A percentile compares a stretch with the other conserved stretches of the same genome.
Conservation (phyloP, 2,888 invertebrate species). For the Neoitamus cyanurus region DNA sequence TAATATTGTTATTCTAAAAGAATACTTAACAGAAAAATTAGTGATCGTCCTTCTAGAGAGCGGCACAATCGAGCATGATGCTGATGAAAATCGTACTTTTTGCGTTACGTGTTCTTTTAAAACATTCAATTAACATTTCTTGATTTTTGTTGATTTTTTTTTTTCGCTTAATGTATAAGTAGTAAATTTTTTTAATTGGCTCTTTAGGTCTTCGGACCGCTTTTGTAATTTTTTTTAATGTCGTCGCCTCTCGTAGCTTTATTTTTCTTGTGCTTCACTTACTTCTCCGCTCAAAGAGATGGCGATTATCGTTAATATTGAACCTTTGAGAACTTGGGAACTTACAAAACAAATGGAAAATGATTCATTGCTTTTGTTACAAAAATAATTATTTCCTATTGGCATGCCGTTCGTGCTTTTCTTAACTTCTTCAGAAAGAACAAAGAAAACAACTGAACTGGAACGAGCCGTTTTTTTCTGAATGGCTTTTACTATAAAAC, state of each 20-base stretch:
- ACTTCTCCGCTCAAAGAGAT: not conserved
- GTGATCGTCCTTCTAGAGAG: not conserved
- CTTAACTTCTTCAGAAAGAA: not conserved
- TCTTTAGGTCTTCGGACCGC: not conserved
- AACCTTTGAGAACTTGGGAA: slow-evolving; percentile 1
- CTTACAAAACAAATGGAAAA: not conserved
- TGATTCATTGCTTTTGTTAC: not conserved
- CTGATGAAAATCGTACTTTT: not conserved
- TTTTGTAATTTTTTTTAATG: not conserved
- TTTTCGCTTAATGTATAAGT: slow-evolving; percentile 1
- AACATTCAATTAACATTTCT: slow-evolving; percentile 1
- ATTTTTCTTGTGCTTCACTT: not conserved
- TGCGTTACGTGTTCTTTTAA: slow-evolving; percentile 1
- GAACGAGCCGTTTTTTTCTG: not conserved
- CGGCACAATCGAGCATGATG: not conserved
- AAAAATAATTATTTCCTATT: not conserved
- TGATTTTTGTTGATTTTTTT: not conserved
- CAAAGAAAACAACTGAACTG: not conserved
- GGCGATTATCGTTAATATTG: not conserved
- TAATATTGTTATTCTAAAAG: not conserved
- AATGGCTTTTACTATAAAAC: not conserved
- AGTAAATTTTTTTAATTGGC: not conserved
- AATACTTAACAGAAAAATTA: not conserved
- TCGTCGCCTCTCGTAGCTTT: not conserved
- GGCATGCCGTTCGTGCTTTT: not conserved